Evolutionary conservation across 2,797 vertebrate genomes (phyloP), one percentile per base, ranked within the genome.

Genomic region (Oceanodroma leucorhoa): DNA sequence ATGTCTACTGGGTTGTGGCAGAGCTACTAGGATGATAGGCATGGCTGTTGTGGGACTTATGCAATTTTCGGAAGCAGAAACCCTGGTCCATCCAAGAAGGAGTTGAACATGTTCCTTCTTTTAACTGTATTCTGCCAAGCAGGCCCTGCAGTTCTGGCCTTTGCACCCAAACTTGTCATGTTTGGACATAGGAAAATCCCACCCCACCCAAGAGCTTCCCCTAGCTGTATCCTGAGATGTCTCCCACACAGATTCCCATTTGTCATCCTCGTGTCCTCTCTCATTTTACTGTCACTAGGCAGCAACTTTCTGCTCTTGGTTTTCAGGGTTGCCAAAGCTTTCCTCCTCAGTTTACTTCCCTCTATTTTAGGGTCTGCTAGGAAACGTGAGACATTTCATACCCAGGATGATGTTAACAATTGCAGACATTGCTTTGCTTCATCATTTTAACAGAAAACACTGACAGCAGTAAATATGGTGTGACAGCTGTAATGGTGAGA

Each of bases 401-500:
- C 14, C 8, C 53, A 62, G 36, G n/a, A 89, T 67, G 73, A 90
- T 41, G 41, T 64, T 88, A 95, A 94, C 48, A 90, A 64, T 60
- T 64, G 70, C 2, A 10, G 75, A 65, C 64, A 55, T 66, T 76
- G 26, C 69, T 93, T 93, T 41, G 29, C 73, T 94, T 91, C 73
- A 34, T 83, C 64, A 76, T 83, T 89, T 93, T 79, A 83, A 82
- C 51, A 84, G 88, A 91, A 91, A 95, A 36, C 23, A 90, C 65
- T 21, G 62, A 91, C 84, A 86, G 76, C 84, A 79, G 62, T 91
- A 94, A 95, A 94, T 96, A 81, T 3, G 9, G 23, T 36, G n/a
- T 89, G 93, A 92, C 93, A 89, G 77, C n/a, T 87, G 58, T 82
- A 95, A 92, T 45, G 5, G 82, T 73, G 70, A 90, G 58, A 90